Conservation (phyloP, 1,140 invertebrate genomes). For the Helicorthomorpha holstii region DNA sequence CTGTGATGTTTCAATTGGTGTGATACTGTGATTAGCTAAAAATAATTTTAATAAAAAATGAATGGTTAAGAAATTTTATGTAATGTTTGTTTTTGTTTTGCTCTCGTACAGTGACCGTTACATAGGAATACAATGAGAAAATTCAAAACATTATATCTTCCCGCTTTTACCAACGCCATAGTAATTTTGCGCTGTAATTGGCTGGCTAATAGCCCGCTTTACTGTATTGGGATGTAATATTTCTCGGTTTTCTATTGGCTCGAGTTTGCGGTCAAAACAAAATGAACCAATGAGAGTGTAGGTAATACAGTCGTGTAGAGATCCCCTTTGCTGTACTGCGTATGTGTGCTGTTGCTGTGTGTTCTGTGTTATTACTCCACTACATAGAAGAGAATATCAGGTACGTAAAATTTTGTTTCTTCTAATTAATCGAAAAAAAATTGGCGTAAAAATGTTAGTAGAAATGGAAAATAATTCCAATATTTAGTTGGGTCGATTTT, state of each 20-base stretch:
- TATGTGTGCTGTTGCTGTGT: background rate
- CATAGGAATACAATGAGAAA: too few relatives aligned
- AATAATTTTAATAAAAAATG: too few relatives aligned
- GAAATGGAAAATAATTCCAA: background rate
- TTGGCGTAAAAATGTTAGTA: background rate
- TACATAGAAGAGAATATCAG: background rate
- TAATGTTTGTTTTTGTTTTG: too few relatives aligned
- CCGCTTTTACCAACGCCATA: too few relatives aligned
- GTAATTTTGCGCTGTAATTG: background rate
- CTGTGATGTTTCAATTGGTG: too few relatives aligned
- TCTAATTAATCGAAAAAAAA: background rate
- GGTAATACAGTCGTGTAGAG: conserved; percentile 1
- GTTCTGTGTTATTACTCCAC: background rate
- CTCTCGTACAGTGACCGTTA: too few relatives aligned
- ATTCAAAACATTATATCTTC: too few relatives aligned
- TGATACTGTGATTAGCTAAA: too few relatives aligned
- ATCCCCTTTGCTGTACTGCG: too few relatives aligned
- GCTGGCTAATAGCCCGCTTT: background rate
- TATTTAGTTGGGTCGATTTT: background rate
- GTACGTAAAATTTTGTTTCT: background rate
- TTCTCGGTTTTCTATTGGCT: conserved; percentile 34
- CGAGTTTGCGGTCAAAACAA: conserved; percentile 40
- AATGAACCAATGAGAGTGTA: conserved; percentile 33
- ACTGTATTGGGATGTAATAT: background rate
- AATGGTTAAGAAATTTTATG: too few relatives aligned